Evolutionary conservation across 2,797 vertebrate species (phyloP).

Genomic region (Eulemur mongoz): DNA sequence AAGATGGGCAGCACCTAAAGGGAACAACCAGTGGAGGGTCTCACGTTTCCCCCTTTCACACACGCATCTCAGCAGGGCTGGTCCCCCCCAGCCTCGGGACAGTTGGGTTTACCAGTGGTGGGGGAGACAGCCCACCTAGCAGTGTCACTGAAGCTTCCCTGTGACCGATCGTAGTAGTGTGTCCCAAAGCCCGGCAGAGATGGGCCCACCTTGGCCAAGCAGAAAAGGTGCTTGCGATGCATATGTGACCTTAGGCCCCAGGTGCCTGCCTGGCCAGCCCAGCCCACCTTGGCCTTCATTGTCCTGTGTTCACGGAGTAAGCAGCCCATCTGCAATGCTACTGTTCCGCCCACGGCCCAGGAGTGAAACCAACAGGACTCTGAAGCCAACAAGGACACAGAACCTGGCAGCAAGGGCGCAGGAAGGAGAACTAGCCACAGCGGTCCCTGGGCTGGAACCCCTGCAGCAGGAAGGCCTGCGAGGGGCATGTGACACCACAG

Average conservation of each 20-base stretch:
- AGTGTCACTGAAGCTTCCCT: not conserved
- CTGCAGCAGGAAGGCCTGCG: not conserved
- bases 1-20: not conserved
- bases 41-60: not conserved
- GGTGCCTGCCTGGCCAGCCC: not conserved
- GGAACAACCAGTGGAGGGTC: not conserved
- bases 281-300: not conserved
- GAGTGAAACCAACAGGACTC: not conserved
- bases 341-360: not conserved
- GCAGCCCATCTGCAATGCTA: no score
- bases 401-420: not conserved
- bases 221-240: not conserved
- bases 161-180: accelerated
- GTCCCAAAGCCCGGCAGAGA: not conserved
- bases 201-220: not conserved
- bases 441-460: not conserved
- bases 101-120: not conserved
- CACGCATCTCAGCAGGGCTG: not conserved
- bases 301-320: not conserved
- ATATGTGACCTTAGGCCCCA: no score
- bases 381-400: not conserved
- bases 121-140: not conserved
- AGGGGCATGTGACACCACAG: not conserved
- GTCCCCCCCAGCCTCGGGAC: not conserved
- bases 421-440: not conserved